phyloP scores from a whole-genome alignment of 2,113 vertebrate species.

The Stegastes partitus region DNA sequence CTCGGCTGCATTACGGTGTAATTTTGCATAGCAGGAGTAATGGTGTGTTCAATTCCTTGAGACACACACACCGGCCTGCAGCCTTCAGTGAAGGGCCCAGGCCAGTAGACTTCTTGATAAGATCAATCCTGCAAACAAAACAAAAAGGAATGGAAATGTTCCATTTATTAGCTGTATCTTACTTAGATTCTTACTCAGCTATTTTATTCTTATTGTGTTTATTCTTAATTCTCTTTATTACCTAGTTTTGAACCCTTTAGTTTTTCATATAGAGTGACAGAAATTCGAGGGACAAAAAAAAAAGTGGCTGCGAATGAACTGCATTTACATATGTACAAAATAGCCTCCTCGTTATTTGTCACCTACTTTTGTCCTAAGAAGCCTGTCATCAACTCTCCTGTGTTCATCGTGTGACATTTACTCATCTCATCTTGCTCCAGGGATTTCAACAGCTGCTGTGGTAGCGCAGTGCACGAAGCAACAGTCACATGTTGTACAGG shows the following conservation, averaged over 20 bases:
- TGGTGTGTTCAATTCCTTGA: conserved; percentile 58
- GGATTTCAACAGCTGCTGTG: conserved; percentile 32
- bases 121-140: conserved; percentile 90
- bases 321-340: not conserved
- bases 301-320: not conserved
- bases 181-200: conserved; percentile 17
- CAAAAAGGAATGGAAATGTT: conserved; percentile 87
- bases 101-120: conserved; percentile 90
- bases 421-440: conserved; percentile 23
- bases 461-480: conserved; percentile 1
- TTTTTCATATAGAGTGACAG: not conserved
- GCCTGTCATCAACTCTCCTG: conserved; percentile 23
- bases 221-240: not conserved
- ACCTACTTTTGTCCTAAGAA: conserved; percentile 30
- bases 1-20: conserved; percentile 9
- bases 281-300: not conserved
- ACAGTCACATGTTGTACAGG: not conserved
- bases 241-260: not conserved
- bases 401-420: conserved; percentile 37
- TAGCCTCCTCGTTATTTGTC: not conserved
- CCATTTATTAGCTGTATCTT: conserved; percentile 82
- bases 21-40: conserved; percentile 41
- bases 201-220: conserved; percentile 24
- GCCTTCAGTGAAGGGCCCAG: conserved; percentile 89
- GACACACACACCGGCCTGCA: conserved; percentile 88